Evolutionary conservation across 2,797 vertebrate species (phyloP).

Genomic region (Chelmon rostratus): DNA sequence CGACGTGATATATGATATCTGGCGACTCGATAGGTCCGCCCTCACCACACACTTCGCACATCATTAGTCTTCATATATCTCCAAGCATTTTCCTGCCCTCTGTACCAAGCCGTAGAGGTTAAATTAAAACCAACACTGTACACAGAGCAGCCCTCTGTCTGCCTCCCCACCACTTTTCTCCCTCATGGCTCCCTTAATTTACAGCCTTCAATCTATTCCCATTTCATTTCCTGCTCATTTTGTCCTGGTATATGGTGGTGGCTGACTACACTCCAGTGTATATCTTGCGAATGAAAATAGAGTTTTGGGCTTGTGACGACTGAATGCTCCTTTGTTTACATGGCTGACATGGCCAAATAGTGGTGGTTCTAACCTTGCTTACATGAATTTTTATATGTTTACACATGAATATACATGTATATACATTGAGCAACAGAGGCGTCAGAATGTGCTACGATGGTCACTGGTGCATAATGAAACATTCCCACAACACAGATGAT

Average conservation of each 20-base stretch:
- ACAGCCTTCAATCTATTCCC: conserved; percentile 2
- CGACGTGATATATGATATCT: conserved; percentile 28
- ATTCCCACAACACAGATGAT: no score
- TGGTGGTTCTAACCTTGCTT: no score
- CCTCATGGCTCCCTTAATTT: conserved; percentile 9
- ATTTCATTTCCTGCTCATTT: conserved; percentile 4
- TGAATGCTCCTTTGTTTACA: no score
- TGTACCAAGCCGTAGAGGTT: conserved; percentile 16
- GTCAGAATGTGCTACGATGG: no score
- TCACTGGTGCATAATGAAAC: no score
- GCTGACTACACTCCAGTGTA: background rate
- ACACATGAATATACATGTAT: no score
- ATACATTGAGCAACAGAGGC: no score
- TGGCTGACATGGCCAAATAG: no score
- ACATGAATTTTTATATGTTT: no score
- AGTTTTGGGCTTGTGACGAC: no score
- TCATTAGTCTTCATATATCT: conserved; percentile 39
- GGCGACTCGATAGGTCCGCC: background rate
- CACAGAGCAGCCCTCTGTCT: background rate
- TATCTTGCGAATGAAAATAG: no score
- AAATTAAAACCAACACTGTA: conserved; percentile 25
- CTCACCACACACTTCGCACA: background rate
- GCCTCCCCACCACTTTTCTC: background rate
- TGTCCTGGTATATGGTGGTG: background rate
- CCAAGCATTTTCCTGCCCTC: background rate